phyloP scores from a whole-genome alignment of 2,797 vertebrate species.

The Sus cebifrons region DNA sequence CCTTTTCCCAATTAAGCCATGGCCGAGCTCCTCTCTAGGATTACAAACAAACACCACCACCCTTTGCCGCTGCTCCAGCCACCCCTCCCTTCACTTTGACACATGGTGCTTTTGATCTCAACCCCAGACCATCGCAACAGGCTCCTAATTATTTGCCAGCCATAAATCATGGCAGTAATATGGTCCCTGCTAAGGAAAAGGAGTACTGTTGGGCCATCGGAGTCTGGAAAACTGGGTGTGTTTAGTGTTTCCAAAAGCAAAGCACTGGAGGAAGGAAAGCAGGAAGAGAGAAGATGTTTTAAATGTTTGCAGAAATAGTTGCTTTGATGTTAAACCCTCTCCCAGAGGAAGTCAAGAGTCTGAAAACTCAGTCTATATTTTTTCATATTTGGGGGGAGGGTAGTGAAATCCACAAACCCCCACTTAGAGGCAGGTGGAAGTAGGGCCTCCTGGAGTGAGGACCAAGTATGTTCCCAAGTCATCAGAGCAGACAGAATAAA shows the following conservation, averaged over 20 bases:
- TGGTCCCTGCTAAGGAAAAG: conserved; percentile 74
- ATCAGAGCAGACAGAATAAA: conserved; percentile 52
- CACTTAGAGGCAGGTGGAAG: conserved; percentile 74
- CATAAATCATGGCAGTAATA: conserved; percentile 80
- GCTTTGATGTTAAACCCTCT: conserved; percentile 86
- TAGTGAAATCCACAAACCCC: conserved; percentile 80
- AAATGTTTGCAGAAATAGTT: conserved; percentile 87
- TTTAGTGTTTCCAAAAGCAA: conserved; percentile 81
- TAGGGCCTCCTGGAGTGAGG: not conserved
- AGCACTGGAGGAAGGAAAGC: conserved; percentile 68
- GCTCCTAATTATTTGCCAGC: conserved; percentile 82
- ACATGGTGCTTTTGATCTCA: conserved; percentile 84
- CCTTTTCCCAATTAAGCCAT: conserved; percentile 86
- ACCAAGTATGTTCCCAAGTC: not conserved
- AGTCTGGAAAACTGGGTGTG: conserved; percentile 81
- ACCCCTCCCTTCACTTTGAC: conserved; percentile 76
- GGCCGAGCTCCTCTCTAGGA: conserved; percentile 80
- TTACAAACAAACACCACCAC: conserved; percentile 85
- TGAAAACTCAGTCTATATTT: conserved; percentile 77
- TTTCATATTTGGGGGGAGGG: conserved; percentile 72
- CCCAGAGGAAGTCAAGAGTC: conserved; percentile 84
- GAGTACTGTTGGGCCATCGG: conserved; percentile 5
- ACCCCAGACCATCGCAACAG: conserved; percentile 81
- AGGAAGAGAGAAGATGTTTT: conserved; percentile 86
- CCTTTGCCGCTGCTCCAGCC: conserved; percentile 54